These are phyloP conservation scores for Cuculus canorus DNA, from an alignment of 2,797 vertebrate species.

Conservation along the genomic window DNA sequence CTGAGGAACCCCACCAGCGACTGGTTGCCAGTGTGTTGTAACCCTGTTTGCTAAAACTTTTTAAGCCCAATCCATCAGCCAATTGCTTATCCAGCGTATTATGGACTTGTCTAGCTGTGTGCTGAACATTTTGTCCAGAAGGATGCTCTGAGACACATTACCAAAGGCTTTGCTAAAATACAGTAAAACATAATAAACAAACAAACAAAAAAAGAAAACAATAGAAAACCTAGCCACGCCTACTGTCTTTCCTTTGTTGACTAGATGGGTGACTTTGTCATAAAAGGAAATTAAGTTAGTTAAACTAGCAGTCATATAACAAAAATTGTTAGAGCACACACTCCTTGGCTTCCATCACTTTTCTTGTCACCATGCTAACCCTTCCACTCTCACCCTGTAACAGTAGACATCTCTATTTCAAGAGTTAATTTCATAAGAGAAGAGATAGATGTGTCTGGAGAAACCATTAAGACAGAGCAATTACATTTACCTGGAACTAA, in stretches of 20 bases:
- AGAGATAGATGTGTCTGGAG: not conserved
- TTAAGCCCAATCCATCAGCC: no score
- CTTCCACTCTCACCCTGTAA: not conserved
- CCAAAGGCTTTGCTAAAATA: not conserved
- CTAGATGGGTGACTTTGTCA: not conserved
- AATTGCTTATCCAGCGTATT: no score
- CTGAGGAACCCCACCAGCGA: not conserved
- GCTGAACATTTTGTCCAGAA: no score
- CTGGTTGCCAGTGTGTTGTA: no score
- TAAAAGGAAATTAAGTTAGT: not conserved
- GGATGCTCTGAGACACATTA: not conserved
- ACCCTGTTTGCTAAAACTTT: no score
- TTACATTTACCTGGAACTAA: not conserved
- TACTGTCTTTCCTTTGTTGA: not conserved
- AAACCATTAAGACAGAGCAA: not conserved
- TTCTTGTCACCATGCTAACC: not conserved
- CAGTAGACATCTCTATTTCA: not conserved
- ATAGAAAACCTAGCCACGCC: no score
- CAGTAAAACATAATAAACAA: no score
- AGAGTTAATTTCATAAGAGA: not conserved
- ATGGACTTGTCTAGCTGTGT: no score
- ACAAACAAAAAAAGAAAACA: no score
- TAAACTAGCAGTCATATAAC: not conserved
- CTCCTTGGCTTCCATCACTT: not conserved
- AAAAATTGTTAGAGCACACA: not conserved